Evolutionary conservation across 2,888 invertebrate genomes (phyloP).

Genomic region (Diachrysia chrysitis): DNA sequence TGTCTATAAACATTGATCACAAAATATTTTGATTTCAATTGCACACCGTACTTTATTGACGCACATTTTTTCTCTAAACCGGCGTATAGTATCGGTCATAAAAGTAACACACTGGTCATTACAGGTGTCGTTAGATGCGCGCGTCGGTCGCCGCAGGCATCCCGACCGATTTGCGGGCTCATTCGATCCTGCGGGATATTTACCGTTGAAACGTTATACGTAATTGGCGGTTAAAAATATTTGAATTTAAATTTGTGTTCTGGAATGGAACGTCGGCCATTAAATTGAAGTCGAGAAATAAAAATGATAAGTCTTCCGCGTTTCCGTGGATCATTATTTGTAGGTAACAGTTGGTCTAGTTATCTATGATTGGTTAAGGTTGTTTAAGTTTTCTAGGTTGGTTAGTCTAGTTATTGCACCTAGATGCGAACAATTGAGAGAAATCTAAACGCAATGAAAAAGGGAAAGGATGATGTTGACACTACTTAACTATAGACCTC

Average conservation of each 20-base stretch:
- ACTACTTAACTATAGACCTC: neutral
- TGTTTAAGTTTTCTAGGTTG: neutral
- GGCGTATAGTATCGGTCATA: conserved; percentile 53
- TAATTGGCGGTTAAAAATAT: conserved; percentile 51
- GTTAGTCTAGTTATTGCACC: neutral
- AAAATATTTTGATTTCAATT: neutral
- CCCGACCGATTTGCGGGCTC: conserved; percentile 47
- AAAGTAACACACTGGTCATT: conserved; percentile 64
- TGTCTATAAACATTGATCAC: too few relatives aligned
- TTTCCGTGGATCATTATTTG: neutral
- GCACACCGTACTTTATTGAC: neutral
- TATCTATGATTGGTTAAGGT: neutral
- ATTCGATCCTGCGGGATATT: conserved; percentile 64
- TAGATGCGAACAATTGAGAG: conserved; percentile 6
- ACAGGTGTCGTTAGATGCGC: conserved; percentile 62
- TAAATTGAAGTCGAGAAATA: neutral
- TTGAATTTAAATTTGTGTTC: conserved; percentile 19
- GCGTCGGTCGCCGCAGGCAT: conserved; percentile 53
- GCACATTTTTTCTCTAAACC: conserved; percentile 39
- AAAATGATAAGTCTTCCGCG: neutral
- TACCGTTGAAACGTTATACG: conserved; percentile 58
- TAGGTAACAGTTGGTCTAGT: neutral
- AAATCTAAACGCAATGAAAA: conserved; percentile 5
- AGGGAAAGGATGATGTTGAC: conserved; percentile 4
- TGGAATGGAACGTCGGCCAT: neutral